Conservation (phyloP, 37 sponge, comb jelly and placozoan species). For the Cliona cf. orientalis region DNA sequence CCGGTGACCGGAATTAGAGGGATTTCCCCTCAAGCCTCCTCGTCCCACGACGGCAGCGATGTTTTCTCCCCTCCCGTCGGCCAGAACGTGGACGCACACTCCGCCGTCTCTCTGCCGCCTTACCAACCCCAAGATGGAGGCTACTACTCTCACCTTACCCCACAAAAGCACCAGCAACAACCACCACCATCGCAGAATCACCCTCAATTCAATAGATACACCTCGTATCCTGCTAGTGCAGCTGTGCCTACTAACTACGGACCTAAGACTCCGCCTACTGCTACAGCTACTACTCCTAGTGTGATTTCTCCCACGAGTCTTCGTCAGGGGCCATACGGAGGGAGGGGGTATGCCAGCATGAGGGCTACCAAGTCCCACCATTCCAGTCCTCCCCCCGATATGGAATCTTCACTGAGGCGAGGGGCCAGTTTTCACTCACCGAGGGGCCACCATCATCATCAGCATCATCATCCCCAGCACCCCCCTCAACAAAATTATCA, state of each 20-base stretch:
- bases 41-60: slow-evolving; percentile 25
- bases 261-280: not conserved
- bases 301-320: not conserved
- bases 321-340: slow-evolving; percentile 7
- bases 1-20: not conserved
- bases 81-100: not conserved
- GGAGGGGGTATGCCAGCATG: slow-evolving; percentile 39
- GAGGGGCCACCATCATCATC: not conserved
- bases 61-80: slow-evolving; percentile 1
- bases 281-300: not conserved
- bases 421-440: slow-evolving; percentile 27
- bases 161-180: not conserved
- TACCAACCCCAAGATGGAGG: too few species aligned
- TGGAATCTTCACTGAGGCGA: not conserved
- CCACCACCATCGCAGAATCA: not conserved
- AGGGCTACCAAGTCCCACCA: slow-evolving; percentile 1
- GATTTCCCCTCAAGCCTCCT: slow-evolving; percentile 24
- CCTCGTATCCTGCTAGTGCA: not conserved
- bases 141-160: not conserved
- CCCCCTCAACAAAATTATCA: not conserved
- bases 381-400: not conserved
- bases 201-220: not conserved
- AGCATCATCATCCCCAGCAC: not conserved
- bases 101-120: slow-evolving; percentile 10
- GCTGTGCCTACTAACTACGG: not conserved